Conservation (phyloP, 2,888 invertebrate genomes). For the Lomographa bimaculata region DNA sequence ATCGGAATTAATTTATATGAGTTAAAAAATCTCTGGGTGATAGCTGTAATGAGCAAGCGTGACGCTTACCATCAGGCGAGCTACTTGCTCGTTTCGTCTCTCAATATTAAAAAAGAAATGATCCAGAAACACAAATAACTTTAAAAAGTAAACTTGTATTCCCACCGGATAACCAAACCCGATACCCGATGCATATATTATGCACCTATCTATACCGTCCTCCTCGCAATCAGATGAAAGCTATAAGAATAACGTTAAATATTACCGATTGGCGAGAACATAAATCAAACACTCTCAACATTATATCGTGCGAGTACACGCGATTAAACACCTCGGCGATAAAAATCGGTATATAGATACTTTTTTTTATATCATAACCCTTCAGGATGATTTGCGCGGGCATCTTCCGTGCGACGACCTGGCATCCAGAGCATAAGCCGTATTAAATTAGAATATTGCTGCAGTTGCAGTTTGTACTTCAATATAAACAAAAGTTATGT, state of each 20-base stretch:
- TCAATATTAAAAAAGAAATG: too few species aligned
- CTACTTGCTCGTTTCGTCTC: too few species aligned
- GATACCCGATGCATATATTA: too few species aligned
- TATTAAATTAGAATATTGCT: conserved; percentile 71
- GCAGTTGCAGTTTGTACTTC: conserved; percentile 56
- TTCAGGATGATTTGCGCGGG: conserved; percentile 57
- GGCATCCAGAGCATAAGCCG: conserved; percentile 56
- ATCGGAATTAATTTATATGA: too few species aligned
- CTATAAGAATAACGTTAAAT: conserved; percentile 19
- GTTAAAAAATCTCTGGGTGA: too few species aligned
- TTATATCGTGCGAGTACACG: conserved; percentile 53
- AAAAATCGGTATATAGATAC: conserved; percentile 44
- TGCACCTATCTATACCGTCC: too few species aligned
- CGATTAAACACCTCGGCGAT: conserved; percentile 49
- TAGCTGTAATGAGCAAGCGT: too few species aligned
- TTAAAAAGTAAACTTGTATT: too few species aligned
- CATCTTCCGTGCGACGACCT: conserved; percentile 65
- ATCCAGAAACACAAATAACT: too few species aligned
- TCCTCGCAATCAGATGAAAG: conserved; percentile 19
- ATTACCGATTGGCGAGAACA: conserved; percentile 28
- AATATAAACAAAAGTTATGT: conserved; percentile 28
- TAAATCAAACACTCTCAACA: conserved; percentile 52
- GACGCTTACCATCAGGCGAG: too few species aligned
- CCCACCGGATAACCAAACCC: too few species aligned
- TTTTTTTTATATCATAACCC: conserved; percentile 42